Evolutionary conservation across 2,888 invertebrate species (phyloP), one percentile per base, ranked within the genome.

Genomic region (Ophraella communa): DNA sequence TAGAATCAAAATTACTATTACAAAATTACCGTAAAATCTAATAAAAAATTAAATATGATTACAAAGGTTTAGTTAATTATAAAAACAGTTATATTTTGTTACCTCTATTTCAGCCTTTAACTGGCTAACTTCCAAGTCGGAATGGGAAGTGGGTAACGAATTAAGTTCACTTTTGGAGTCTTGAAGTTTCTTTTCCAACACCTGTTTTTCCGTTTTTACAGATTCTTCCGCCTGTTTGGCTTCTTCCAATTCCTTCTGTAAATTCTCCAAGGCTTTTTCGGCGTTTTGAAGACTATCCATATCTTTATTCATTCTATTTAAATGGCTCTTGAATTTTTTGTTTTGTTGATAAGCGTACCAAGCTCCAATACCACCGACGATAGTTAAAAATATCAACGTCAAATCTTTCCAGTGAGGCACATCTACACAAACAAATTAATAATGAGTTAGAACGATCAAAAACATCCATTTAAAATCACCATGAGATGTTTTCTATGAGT

Each of bases 311-410:
- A 99, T 96, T 66, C 94, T 89, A 71, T 90, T 89, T 67, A 98
- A 86, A 80, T 98, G 93, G 67, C 87, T 86, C 75, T 94, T 91
- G 35, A 94, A 94, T 77, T 90, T 91, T 77, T 94, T 93, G 79
- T 95, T 94, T 73, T 96, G 95, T 63, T 92, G 89, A 81, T 94
- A 90, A 24, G 94, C 96, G 81, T 95, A 94, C 94, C 95, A 96
- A 74, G 93, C 91, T 57, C 95, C 95, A 61, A 93, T 90, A 59
- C 94, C 87, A 7, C 95, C 95, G 73, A 94, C 90, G 71, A 95
- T 85, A 58, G 96, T 84, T 62, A 95, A 84, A 2, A 92, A 89
- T 33, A 95, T 91, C 76, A 98, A 86, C 69, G 94, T 88, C 78
- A 95, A 87, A 84, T 98, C 98, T 84, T 98, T 98, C 86, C 95